Evolutionary conservation across 2,113 vertebrate species (phyloP).

Genomic region (Ammospiza nelsoni): DNA sequence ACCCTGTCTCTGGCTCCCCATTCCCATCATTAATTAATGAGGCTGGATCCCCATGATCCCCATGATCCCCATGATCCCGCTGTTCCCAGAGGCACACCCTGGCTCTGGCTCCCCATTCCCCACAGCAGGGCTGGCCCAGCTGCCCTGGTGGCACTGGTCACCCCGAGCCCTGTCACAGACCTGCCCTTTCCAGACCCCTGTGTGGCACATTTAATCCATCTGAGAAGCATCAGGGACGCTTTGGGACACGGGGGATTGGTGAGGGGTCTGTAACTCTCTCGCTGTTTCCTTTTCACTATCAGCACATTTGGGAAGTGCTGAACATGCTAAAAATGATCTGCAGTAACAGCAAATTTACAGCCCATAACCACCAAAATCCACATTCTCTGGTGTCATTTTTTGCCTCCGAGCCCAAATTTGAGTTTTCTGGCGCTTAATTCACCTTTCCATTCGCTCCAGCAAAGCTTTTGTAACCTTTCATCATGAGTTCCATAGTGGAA

Average conservation of each 20-base stretch:
- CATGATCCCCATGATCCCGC: too few species aligned
- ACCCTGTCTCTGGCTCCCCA: too few species aligned
- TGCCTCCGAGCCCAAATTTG: fast-evolving
- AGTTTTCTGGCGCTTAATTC: not conserved
- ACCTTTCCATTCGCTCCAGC: not conserved
- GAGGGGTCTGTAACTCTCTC: not conserved
- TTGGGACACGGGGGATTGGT: fast-evolving
- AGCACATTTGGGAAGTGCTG: not conserved
- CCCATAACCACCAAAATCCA: not conserved
- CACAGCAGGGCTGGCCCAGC: not conserved
- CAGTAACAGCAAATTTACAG: not conserved
- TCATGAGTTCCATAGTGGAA: fast-evolving
- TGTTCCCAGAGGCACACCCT: too few species aligned
- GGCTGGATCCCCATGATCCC: too few species aligned
- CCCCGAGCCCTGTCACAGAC: fast-evolving
- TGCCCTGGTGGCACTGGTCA: not conserved
- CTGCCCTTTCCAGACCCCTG: not conserved
- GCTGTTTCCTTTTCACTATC: fast-evolving
- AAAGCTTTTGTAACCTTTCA: not conserved
- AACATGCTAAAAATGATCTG: fast-evolving
- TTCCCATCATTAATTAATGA: too few species aligned
- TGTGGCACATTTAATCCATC: fast-evolving
- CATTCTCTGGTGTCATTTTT: not conserved
- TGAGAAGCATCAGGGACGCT: not conserved
- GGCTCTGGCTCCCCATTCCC: too few species aligned